Evolutionary conservation across 2,113 vertebrate genomes (phyloP), one percentile per base, ranked within the genome.

Genomic region (Mus spicilegus): DNA sequence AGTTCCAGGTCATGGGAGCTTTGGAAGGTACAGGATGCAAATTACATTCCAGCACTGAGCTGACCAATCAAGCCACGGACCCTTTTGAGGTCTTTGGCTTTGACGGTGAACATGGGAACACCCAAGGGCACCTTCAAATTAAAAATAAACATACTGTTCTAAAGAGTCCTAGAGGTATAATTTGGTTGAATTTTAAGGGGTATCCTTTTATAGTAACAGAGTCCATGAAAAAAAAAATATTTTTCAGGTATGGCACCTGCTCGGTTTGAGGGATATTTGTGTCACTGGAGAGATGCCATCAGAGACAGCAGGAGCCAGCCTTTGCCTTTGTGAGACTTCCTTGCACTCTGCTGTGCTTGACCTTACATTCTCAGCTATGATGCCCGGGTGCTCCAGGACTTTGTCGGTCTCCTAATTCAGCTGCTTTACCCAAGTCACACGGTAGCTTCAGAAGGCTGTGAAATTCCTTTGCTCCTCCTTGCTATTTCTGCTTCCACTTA

Each of bases 51-150:
- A 96, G 39, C 46, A 14, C 20, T 67, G 78, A 95, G 94, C 82
- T 26, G 33, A 65, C 95, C 95, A 94, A 93, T 95, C 90, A 96
- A 95, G 28, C 5, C 67, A 69, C 78, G 61, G 93, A 88, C 81
- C 92, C 77, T 97, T 78, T 70, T 87, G 81, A 98, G 77, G 39
- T 94, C 90, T 95, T 96, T 86, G 42, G 85, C 82, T 96, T 95
- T 97, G 92, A 80, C 88, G 95, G 39, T 93, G 72, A 96, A 90
- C 63, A 42, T 56, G 67, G 92, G 58, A 97, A 97, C 96, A 97
- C 92, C 85, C 96, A 97, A 97, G 95, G 95, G 86, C 97, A 98
- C 95, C 95, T 98, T 97, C 95, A 96, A 92, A 93, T 97, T 97
- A 97, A 97, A 97, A 97, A 97, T 97, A 97, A 96, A 82, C 93